A percentile compares a stretch with the other conserved stretches of the same genome.
Evolutionary conservation across 1,140 invertebrate genomes (phyloP).

Genomic region (Chelonus insularis): DNA sequence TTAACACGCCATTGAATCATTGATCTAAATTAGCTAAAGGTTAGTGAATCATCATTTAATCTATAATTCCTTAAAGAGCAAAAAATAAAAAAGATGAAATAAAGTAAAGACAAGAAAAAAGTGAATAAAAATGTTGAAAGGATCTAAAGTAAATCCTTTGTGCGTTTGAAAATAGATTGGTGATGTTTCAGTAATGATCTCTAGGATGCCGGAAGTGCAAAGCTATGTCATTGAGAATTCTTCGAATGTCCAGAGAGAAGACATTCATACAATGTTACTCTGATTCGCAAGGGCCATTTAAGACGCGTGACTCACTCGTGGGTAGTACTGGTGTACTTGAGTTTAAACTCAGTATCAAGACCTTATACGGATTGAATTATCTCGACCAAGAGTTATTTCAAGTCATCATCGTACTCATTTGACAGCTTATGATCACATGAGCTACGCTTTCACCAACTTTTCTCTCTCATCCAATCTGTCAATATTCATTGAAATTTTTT

Average conservation of each 20-base stretch:
- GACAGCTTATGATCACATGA: background rate
- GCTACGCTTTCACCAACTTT: background rate
- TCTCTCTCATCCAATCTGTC: background rate
- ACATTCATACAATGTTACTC: constrained; percentile 8
- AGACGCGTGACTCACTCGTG: constrained; percentile 11
- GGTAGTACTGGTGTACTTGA: background rate
- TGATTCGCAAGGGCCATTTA: constrained; percentile 7
- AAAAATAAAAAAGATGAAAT: too few species aligned
- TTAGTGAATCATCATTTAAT: too few species aligned
- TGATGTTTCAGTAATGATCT: background rate
- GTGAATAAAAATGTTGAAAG: too few species aligned
- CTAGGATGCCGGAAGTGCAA: constrained; percentile 24
- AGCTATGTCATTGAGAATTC: constrained; percentile 20
- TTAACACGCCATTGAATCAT: too few species aligned
- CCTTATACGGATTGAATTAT: constrained; percentile 26
- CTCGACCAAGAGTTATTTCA: constrained; percentile 27
- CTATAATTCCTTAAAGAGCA: too few species aligned
- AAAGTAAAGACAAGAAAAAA: too few species aligned
- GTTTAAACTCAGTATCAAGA: background rate
- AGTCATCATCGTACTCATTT: constrained; percentile 17
- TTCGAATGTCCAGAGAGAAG: constrained; percentile 13
- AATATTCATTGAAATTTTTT: constrained; percentile 2
- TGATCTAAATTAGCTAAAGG: too few species aligned
- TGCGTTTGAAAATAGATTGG: too few species aligned
- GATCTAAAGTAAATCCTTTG: too few species aligned